Conservation (phyloP, 2,888 invertebrate genomes). For the Drosophila lacicola region DNA sequence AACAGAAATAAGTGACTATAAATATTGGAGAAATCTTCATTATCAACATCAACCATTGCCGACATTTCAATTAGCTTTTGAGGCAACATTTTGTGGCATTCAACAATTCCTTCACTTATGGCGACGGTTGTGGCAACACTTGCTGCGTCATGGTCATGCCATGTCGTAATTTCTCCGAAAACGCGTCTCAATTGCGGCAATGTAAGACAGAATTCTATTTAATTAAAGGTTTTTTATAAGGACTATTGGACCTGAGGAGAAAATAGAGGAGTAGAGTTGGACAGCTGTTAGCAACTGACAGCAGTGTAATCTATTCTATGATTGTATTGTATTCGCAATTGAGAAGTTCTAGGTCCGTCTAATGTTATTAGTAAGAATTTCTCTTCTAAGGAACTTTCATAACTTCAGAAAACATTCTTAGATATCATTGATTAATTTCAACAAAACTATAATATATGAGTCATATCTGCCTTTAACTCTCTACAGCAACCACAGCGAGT, state of each 20-base stretch:
- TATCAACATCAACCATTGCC: neutral
- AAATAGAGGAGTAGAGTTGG: too few relatives aligned
- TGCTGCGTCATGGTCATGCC: conserved; percentile 17
- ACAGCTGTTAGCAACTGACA: too few relatives aligned
- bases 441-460: too few relatives aligned
- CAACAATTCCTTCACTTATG: conserved; percentile 2
- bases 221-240: neutral
- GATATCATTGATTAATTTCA: too few relatives aligned
- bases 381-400: too few relatives aligned
- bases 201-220: conserved; percentile 1
- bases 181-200: conserved; percentile 9
- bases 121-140: conserved; percentile 15
- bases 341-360: too few relatives aligned
- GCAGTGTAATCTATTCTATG: too few relatives aligned
- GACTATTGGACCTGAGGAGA: neutral
- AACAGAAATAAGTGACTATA: neutral
- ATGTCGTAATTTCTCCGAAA: conserved; percentile 8
- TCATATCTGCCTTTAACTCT: too few relatives aligned
- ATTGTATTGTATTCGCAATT: too few relatives aligned
- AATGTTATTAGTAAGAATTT: too few relatives aligned
- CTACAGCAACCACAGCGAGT: too few relatives aligned
- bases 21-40: neutral
- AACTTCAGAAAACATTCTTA: too few relatives aligned
- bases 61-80: conserved; percentile 34
- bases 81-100: conserved; percentile 13